Percentiles rank a stretch among this genome's conserved stretches.
These are phyloP conservation scores for Clarias laeviceps DNA, from an alignment of 2,797 vertebrate genomes.

Conservation along the genomic window DNA sequence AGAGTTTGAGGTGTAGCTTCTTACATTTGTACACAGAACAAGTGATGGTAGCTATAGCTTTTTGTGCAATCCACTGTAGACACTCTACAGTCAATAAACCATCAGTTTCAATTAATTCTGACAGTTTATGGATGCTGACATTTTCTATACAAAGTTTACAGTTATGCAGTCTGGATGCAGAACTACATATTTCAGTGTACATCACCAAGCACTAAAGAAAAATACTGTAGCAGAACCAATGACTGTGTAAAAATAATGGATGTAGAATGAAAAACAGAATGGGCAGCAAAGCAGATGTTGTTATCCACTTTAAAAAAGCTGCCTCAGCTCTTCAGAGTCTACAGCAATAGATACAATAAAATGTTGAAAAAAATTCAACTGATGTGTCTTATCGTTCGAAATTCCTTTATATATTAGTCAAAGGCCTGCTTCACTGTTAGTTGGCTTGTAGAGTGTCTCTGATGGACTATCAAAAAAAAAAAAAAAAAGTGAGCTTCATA, in stretches of 20 bases:
- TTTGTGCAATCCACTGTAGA: neutral
- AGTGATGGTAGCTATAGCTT: neutral
- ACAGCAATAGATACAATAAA: neutral
- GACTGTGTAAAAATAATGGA: neutral
- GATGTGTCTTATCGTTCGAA: neutral
- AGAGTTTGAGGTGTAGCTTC: neutral
- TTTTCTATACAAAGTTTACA: neutral
- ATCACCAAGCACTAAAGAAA: neutral
- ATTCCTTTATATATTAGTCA: conserved; percentile 1
- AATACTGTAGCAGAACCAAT: neutral
- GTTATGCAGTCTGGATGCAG: neutral
- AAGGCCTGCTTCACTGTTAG: neutral
- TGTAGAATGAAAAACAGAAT: neutral
- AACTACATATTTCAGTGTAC: neutral
- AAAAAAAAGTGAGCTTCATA: conserved; percentile 9
- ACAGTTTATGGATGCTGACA: neutral
- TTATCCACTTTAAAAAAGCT: neutral
- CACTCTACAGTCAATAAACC: neutral
- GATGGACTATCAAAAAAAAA: conserved; percentile 16
- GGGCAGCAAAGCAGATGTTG: neutral
- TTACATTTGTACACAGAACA: neutral
- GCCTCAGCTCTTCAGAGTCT: neutral
- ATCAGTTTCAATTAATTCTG: conserved; percentile 2
- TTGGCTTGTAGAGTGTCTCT: conserved; percentile 3
- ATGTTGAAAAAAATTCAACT: neutral